Evolutionary conservation across 1,140 invertebrate species (phyloP), one percentile per base, ranked within the genome.

Genomic region (Meteorus sp.): DNA sequence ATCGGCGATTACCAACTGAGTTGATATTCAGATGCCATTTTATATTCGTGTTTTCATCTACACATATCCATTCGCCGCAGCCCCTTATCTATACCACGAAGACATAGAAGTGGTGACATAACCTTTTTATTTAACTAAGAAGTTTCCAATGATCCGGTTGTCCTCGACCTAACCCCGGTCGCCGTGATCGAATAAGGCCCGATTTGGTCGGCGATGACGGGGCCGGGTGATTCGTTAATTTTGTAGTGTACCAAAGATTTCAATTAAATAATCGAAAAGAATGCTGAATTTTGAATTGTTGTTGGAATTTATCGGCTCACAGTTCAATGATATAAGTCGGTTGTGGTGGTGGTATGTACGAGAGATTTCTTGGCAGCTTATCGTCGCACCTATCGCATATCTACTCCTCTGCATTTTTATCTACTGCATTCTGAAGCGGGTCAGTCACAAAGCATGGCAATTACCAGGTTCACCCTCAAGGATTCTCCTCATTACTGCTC

Each of bases 401-500:
- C 48, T 79, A 20, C 68, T 68, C 23, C 69, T 74, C 23, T 79
- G 75, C 50, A 44, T 75, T 45, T 72, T 76, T 66, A 65, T 77
- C 3, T 80, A 80, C 59, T 17, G 48, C 13, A 43, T 80, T 23
- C 63, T 80, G 7, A 78, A 75, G 53, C 65, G 44, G 59, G 73
- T 78, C 6, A 70, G 65, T 64, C 76, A 78, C 50, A 59, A 44
- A 56, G 72, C 72, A 47, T 80, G 78, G 78, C 77, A 80, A 55
- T 51, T 80, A 48, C 77, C 78, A 19, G 78, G 78, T 45, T 76
- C 78, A 52, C 75, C 75, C 11, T 37, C 57, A 2, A 77, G 90
- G 66, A 84, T 95, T 31, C 75, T 98, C 13, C 73, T 98, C 29
- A 86, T 97, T 0, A 92, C 86, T 9, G 94, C 95, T 19, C 97